Conservation (phyloP, 2,797 vertebrate species). For the Eulemur mongoz region DNA sequence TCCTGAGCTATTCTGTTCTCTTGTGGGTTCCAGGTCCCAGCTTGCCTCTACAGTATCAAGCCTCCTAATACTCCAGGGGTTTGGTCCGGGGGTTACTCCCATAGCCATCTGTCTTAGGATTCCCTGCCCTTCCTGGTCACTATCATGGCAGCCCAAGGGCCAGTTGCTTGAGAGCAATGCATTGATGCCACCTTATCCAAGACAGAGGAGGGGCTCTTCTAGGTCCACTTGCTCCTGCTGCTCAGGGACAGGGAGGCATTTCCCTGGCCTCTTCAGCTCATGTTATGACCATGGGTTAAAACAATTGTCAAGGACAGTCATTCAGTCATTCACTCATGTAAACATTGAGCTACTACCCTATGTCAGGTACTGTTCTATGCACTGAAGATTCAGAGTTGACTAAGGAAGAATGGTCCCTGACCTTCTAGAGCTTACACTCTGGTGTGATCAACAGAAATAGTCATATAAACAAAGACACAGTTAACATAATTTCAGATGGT, state of each 20-base stretch:
- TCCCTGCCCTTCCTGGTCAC: background rate
- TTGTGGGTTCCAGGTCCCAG: background rate
- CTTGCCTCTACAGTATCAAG: background rate
- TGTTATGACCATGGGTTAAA: background rate
- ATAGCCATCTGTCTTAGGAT: background rate
- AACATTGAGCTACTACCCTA: background rate
- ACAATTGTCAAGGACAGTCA: background rate
- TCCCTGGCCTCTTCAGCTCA: background rate
- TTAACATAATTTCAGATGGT: background rate
- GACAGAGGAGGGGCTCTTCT: background rate
- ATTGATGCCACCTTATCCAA: background rate
- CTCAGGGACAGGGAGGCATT: background rate
- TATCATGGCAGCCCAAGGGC: background rate
- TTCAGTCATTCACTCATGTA: background rate
- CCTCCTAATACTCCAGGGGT: background rate
- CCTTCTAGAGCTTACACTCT: background rate
- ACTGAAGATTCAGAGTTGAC: background rate
- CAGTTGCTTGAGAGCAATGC: background rate
- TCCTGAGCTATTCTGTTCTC: background rate
- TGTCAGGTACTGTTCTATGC: background rate
- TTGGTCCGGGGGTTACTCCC: background rate
- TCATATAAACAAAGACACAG: background rate
- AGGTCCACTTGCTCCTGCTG: background rate
- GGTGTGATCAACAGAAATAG: background rate
- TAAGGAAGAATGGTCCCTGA: background rate